phyloP scores from a whole-genome alignment of 2,888 invertebrate genomes.

The Ceramica pisi region DNA sequence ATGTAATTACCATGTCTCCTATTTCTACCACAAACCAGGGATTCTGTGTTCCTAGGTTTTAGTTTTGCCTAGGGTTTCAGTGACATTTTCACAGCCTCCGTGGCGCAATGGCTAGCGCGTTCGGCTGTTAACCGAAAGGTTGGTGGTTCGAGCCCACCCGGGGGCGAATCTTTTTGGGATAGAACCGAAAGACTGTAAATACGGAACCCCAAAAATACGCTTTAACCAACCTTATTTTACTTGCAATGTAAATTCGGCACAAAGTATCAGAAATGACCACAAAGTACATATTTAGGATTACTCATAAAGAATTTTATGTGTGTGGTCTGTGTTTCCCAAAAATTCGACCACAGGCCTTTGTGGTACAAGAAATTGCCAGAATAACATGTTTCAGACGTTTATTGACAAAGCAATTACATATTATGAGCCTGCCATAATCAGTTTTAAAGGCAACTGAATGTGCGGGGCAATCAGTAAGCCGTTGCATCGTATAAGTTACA shows the following conservation, averaged over 20 bases:
- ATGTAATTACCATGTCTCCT: too few species aligned
- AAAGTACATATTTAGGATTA: slow-evolving; percentile 17
- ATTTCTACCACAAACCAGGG: too few species aligned
- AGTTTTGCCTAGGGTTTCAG: too few species aligned
- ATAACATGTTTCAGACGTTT: background rate
- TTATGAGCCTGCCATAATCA: background rate
- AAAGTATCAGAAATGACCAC: slow-evolving; percentile 20
- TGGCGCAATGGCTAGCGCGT: slow-evolving; percentile 96
- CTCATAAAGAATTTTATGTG: background rate
- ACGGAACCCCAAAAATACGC: background rate
- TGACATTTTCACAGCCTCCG: slow-evolving; percentile 19
- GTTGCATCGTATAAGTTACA: too few species aligned
- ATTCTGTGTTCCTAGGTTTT: too few species aligned
- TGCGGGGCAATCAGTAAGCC: background rate
- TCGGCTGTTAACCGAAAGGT: slow-evolving; percentile 99
- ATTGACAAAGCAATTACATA: slow-evolving; percentile 23
- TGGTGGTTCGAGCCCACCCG: slow-evolving; percentile 98
- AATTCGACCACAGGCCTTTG: slow-evolving; percentile 17
- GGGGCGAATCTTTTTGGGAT: slow-evolving; percentile 91
- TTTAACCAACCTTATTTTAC: background rate
- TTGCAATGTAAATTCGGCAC: background rate
- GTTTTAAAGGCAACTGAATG: too few species aligned
- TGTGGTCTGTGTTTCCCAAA: slow-evolving; percentile 36
- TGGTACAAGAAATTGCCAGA: background rate
- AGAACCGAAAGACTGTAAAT: too few species aligned